These are phyloP conservation scores for Sitta europaea DNA, from an alignment of 2,113 vertebrate genomes.

Conservation along the genomic window DNA sequence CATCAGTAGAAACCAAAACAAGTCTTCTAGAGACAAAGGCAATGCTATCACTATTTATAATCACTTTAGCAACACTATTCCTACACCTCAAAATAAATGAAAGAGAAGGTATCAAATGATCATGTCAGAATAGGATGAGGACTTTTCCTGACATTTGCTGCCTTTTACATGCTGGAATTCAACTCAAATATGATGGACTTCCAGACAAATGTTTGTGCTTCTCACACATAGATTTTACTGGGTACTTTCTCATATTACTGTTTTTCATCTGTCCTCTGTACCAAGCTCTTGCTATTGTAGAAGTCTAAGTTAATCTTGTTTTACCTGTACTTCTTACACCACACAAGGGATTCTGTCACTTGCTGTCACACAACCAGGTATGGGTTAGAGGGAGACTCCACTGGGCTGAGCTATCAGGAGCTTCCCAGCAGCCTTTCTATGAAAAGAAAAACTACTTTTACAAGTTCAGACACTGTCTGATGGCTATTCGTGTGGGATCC, in stretches of 20 bases:
- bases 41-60: background rate
- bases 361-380: fast-evolving
- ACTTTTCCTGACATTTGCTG: background rate
- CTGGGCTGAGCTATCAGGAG: background rate
- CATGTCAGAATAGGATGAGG: background rate
- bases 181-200: background rate
- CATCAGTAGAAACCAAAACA: background rate
- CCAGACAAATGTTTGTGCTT: background rate
- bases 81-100: background rate
- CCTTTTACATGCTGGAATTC: background rate
- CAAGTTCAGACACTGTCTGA: background rate
- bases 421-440: background rate
- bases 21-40: background rate
- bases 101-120: background rate
- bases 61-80: background rate
- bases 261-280: background rate
- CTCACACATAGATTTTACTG: background rate
- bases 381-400: background rate
- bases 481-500: background rate
- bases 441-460: background rate
- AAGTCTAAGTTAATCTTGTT: background rate
- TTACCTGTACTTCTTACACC: background rate
- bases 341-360: background rate
- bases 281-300: background rate
- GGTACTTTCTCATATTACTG: background rate